Percentiles rank a stretch among this genome's conserved stretches.
phyloP scores from a whole-genome alignment of 2,888 invertebrate genomes.

The Diaperis boleti region DNA sequence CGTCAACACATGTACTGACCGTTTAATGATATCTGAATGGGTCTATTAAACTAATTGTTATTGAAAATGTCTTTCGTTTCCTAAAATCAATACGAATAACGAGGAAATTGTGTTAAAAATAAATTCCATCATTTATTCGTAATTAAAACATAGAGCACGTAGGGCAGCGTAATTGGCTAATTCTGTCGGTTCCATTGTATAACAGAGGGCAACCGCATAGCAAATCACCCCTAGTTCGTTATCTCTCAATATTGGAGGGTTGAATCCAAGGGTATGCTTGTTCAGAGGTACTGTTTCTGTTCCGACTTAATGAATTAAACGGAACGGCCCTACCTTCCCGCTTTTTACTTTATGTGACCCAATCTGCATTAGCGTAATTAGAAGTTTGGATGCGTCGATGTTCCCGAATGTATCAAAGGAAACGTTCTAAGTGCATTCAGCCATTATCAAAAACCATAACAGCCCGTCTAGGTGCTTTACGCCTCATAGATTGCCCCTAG shows the following conservation, averaged over 20 bases:
- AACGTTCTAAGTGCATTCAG: conserved; percentile 46
- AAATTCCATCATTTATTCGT: conserved; percentile 64
- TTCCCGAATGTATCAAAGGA: conserved; percentile 18
- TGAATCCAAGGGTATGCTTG: conserved; percentile 35
- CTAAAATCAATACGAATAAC: conserved; percentile 3
- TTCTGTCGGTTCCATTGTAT: conserved; percentile 65
- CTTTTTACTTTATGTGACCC: conserved; percentile 12
- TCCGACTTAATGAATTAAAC: conserved; percentile 29
- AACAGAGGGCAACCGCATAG: conserved; percentile 67
- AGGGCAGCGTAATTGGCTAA: conserved; percentile 66
- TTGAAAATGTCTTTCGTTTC: conserved; percentile 38
- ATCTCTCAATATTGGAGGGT: conserved; percentile 52
- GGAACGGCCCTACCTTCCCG: conserved; percentile 20
- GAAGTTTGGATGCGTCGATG: background rate
- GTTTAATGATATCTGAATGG: conserved; percentile 54
- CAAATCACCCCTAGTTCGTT: conserved; percentile 65
- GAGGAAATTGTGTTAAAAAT: conserved; percentile 54
- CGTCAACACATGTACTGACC: conserved; percentile 53
- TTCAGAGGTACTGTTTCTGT: conserved; percentile 32
- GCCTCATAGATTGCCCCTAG: conserved; percentile 14
- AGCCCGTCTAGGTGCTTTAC: conserved; percentile 9
- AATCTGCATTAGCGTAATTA: conserved; percentile 31
- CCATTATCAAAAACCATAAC: conserved; percentile 42
- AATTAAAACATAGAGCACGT: conserved; percentile 66
- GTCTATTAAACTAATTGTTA: conserved; percentile 59